phyloP scores from a whole-genome alignment of 2,797 vertebrate species.

The Microctenopoma lineatum region DNA sequence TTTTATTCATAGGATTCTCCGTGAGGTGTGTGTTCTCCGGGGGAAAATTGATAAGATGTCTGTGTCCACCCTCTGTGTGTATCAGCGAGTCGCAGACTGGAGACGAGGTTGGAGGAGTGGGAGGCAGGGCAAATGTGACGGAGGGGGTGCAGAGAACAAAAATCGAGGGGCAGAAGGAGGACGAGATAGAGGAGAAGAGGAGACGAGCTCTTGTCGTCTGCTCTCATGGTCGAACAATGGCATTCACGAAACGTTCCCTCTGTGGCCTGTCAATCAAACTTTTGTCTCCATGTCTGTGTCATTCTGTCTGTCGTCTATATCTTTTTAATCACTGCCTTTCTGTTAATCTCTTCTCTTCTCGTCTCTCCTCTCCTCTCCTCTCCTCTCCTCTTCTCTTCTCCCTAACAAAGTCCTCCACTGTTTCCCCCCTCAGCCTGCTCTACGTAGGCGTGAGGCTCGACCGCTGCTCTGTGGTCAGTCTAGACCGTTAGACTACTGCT shows the following conservation, averaged over 20 bases:
- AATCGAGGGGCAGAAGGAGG: constrained; percentile 36
- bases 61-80: constrained; percentile 24
- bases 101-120: constrained; percentile 7
- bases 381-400: constrained; percentile 25
- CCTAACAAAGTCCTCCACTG: constrained; percentile 71
- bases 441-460: constrained; percentile 59
- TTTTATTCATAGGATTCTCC: constrained; percentile 49
- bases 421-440: constrained; percentile 35
- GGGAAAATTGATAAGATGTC: constrained; percentile 22
- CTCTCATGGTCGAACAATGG: constrained; percentile 58
- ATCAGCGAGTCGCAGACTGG: constrained; percentile 35
- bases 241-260: constrained; percentile 53
- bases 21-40: constrained; percentile 15
- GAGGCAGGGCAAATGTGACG: neutral
- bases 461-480: constrained; percentile 68
- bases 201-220: constrained; percentile 54
- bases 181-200: constrained; percentile 23
- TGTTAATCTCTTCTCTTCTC: constrained; percentile 16
- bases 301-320: neutral
- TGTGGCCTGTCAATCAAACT: constrained; percentile 63
- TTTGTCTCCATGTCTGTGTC: constrained; percentile 14
- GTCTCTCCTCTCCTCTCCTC: constrained; percentile 14
- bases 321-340: constrained; percentile 20
- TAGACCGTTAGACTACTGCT: constrained; percentile 47
- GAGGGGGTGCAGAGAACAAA: constrained; percentile 27